phyloP scores from a whole-genome alignment of 2,888 invertebrate species.

The Calameuta idolon region DNA sequence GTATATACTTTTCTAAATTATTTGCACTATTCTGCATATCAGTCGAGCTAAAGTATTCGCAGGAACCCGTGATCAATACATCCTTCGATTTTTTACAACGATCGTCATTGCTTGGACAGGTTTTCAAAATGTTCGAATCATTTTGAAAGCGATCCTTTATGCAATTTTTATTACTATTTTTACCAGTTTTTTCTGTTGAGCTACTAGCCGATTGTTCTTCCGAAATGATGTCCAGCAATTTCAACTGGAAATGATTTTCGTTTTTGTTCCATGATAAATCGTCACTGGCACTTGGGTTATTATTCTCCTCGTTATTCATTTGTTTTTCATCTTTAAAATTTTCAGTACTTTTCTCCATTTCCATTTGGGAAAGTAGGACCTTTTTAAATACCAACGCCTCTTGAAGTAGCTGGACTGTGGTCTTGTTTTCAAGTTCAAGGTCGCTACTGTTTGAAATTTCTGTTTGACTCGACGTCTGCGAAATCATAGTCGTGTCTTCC shows the following conservation, averaged over 20 bases:
- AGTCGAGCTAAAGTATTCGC: slow-evolving; percentile 37
- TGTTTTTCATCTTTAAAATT: not conserved
- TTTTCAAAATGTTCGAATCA: not conserved
- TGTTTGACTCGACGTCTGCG: slow-evolving; percentile 32
- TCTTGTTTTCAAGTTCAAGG: slow-evolving; percentile 33
- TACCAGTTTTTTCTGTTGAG: slow-evolving; percentile 35
- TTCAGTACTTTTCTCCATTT: slow-evolving; percentile 25
- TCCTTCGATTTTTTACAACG: not conserved
- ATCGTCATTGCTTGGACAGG: not conserved
- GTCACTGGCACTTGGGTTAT: not conserved
- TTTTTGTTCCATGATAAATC: slow-evolving; percentile 13
- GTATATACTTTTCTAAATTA: not conserved
- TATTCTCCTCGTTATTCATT: not conserved
- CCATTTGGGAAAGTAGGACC: slow-evolving; percentile 37
- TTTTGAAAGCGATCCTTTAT: not conserved
- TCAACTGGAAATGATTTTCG: slow-evolving; percentile 37
- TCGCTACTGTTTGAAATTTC: slow-evolving; percentile 43
- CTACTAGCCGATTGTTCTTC: slow-evolving; percentile 52
- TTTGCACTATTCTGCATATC: slow-evolving; percentile 15
- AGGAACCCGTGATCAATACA: slow-evolving; percentile 10
- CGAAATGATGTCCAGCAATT: slow-evolving; percentile 49
- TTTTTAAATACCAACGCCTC: slow-evolving; percentile 46
- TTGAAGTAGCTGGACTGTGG: slow-evolving; percentile 40
- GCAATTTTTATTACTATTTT: slow-evolving; percentile 5
- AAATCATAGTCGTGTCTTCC: slow-evolving; percentile 22